Evolutionary conservation across 1,140 invertebrate species (phyloP).

Genomic region (Drosophila eugracilis): DNA sequence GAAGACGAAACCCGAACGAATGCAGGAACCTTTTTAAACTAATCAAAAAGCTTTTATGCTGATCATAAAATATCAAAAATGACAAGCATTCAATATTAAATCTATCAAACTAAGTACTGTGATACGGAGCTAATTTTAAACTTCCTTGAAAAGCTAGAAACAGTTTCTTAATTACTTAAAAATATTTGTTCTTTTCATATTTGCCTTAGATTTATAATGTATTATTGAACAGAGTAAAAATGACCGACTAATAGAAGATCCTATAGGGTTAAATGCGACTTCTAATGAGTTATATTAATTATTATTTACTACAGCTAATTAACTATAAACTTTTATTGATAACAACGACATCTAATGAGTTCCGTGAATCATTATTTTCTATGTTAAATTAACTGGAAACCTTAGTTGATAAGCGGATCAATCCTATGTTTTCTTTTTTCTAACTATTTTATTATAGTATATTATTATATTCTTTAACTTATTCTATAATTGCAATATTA

Average conservation of each 20-base stretch:
- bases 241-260: neutral
- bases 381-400: neutral
- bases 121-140: no score
- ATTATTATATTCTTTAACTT: no score
- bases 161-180: no score
- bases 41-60: constrained; percentile 4
- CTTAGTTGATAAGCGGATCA: neutral
- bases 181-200: no score
- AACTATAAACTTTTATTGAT: neutral
- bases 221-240: no score
- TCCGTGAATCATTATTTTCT: neutral
- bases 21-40: neutral
- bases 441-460: neutral
- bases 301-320: constrained; percentile 1
- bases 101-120: neutral
- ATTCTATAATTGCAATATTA: no score
- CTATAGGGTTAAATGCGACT: neutral
- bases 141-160: no score
- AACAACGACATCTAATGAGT: neutral
- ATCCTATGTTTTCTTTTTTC: neutral
- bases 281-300: neutral
- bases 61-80: neutral
- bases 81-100: neutral
- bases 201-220: no score
- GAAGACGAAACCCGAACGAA: constrained; percentile 6